Evolutionary conservation across 2,797 vertebrate genomes (phyloP).

Genomic region (Rousettus madagascariensis): DNA sequence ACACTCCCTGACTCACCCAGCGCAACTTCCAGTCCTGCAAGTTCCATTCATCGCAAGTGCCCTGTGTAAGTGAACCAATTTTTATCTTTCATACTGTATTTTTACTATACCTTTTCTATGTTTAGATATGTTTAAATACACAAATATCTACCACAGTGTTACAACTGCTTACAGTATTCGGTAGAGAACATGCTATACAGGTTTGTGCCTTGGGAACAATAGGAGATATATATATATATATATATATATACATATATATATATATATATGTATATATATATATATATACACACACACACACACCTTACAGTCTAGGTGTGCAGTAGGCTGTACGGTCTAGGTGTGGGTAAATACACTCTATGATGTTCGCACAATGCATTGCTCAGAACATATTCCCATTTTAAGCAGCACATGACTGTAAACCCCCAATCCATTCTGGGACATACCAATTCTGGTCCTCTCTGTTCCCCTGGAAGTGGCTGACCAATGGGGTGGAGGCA

Average conservation of each 20-base stretch:
- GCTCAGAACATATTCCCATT: neutral
- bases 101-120: neutral
- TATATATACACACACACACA: no score
- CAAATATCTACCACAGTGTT: neutral
- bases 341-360: neutral
- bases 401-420: neutral
- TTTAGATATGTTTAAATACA: neutral
- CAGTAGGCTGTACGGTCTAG: no score
- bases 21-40: neutral
- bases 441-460: neutral
- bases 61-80: neutral
- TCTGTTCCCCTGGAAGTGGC: neutral
- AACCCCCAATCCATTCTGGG: neutral
- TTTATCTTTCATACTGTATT: neutral
- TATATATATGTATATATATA: no score
- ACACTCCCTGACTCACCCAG: neutral
- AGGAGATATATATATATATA: no score
- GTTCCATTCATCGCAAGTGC: neutral
- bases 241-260: no score
- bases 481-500: neutral
- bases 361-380: neutral
- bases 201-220: neutral
- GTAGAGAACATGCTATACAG: neutral
- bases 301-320: neutral
- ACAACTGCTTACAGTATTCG: neutral